Percentiles rank a stretch among this genome's conserved stretches.
Conservation (phyloP, 2,888 invertebrate species). For the Acanthococcus lagerstroemiae region DNA sequence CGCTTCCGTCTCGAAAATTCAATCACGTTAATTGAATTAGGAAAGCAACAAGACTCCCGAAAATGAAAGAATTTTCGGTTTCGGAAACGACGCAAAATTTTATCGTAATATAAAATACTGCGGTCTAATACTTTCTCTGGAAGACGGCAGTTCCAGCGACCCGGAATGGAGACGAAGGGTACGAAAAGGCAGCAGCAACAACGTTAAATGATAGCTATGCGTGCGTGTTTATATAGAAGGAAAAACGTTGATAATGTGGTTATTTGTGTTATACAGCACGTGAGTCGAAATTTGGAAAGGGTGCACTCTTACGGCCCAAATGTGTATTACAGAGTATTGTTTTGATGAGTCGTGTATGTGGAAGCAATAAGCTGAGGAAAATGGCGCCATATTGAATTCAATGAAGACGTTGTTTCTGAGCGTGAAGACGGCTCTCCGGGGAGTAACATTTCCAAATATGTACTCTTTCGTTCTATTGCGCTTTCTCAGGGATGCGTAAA, state of each 20-base stretch:
- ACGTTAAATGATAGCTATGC: constrained; percentile 24
- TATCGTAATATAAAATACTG: constrained; percentile 18
- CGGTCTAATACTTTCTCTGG: constrained; percentile 1
- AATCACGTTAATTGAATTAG: too few relatives aligned
- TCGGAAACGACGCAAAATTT: constrained; percentile 1
- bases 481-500: constrained; percentile 25
- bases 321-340: constrained; percentile 31
- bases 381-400: constrained; percentile 38
- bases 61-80: too few relatives aligned
- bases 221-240: constrained; percentile 24
- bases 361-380: constrained; percentile 38
- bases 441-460: constrained; percentile 29
- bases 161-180: not conserved
- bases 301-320: constrained; percentile 22
- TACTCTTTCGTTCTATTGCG: constrained; percentile 21
- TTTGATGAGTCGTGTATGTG: constrained; percentile 38
- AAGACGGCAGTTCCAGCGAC: not conserved
- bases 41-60: too few relatives aligned
- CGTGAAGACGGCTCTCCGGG: constrained; percentile 28
- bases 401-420: constrained; percentile 36
- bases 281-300: constrained; percentile 29
- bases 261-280: constrained; percentile 32
- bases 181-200: constrained; percentile 1
- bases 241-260: constrained; percentile 32
- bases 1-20: too few relatives aligned